phyloP scores from a whole-genome alignment of 1,140 invertebrate genomes.

The Grapholita molesta region DNA sequence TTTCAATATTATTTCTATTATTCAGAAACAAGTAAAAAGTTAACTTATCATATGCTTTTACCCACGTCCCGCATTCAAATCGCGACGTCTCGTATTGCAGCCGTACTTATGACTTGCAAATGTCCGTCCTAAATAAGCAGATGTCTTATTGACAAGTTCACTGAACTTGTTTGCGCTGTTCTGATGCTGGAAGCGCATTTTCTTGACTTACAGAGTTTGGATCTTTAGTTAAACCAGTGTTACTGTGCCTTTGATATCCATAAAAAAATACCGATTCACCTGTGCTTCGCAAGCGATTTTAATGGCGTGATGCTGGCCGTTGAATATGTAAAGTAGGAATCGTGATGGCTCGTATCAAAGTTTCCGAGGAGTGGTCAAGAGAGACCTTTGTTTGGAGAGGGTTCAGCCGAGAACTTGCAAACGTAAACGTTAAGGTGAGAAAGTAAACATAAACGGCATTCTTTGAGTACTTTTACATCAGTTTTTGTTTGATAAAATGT shows the following conservation, averaged over 20 bases:
- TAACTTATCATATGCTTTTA: slow-evolving; percentile 3
- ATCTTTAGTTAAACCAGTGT: slow-evolving; percentile 13
- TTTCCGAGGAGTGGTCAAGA: background rate
- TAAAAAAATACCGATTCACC: no score
- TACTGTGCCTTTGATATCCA: background rate
- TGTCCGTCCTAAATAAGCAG: slow-evolving; percentile 48
- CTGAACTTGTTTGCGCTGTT: slow-evolving; percentile 34
- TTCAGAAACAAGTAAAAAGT: background rate
- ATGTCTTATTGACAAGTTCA: slow-evolving; percentile 51
- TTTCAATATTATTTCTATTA: background rate
- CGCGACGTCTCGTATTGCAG: slow-evolving; percentile 28
- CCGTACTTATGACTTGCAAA: slow-evolving; percentile 45
- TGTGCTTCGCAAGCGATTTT: background rate
- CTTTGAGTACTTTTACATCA: background rate
- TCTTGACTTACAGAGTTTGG: background rate
- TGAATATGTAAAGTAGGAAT: slow-evolving; percentile 35
- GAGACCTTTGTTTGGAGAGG: background rate
- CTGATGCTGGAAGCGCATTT: slow-evolving; percentile 7
- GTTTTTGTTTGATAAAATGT: background rate
- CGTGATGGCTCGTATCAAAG: slow-evolving; percentile 22
- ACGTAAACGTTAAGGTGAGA: background rate
- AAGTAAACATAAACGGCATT: background rate
- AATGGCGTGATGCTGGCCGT: background rate
- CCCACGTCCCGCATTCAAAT: slow-evolving; percentile 18
- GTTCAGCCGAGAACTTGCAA: background rate